A percentile compares a stretch with the other conserved stretches of the same genome.
phyloP scores from a whole-genome alignment of 2,797 vertebrate genomes.

The Crocodylus rhombifer region DNA sequence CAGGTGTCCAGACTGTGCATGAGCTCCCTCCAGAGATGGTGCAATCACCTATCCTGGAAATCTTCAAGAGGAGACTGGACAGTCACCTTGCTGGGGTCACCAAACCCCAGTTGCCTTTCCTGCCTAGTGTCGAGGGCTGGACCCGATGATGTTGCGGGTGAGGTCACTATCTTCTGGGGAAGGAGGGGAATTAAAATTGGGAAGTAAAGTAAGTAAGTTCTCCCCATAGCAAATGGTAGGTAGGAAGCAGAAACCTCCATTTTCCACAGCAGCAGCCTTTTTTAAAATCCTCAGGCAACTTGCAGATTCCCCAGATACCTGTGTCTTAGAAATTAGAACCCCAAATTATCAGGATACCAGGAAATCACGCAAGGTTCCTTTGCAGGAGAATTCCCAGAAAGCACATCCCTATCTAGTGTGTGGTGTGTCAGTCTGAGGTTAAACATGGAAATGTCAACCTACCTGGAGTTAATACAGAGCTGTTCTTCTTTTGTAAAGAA shows the following conservation, averaged over 20 bases:
- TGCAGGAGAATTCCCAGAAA: neutral
- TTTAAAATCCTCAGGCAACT: neutral
- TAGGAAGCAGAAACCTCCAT: neutral
- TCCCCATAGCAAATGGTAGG: neutral
- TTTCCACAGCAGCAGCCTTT: neutral
- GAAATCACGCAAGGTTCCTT: neutral
- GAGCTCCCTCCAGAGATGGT: no score
- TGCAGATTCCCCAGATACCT: neutral
- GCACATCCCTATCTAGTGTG: neutral
- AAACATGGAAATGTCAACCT: neutral
- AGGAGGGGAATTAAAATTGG: neutral
- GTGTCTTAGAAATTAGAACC: neutral
- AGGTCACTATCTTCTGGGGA: no score
- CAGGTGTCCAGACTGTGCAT: no score
- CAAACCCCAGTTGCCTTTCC: no score
- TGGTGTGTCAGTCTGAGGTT: neutral
- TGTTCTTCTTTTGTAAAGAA: neutral
- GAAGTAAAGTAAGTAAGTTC: neutral
- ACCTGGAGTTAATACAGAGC: no score
- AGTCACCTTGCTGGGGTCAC: no score
- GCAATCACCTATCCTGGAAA: no score
- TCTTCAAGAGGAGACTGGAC: no score
- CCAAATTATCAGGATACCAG: neutral
- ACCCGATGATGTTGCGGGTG: no score
- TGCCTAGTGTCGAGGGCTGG: no score